Percentiles rank a stretch among this genome's conserved stretches.
Conservation (phyloP, 2,113 vertebrate genomes). For the Trichechus manatus region DNA sequence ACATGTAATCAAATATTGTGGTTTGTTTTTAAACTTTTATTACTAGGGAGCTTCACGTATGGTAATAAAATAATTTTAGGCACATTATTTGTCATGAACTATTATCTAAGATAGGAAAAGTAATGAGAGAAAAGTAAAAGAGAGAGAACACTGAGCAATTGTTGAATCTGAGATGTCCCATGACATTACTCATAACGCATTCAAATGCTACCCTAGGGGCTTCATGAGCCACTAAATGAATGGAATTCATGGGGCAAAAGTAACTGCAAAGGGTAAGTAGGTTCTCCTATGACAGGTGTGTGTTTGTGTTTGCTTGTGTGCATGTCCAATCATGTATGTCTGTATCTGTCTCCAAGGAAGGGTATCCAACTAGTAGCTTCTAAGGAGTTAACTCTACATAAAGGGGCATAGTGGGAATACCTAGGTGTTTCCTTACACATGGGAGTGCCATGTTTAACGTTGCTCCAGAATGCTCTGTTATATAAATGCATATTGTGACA, state of each 20-base stretch:
- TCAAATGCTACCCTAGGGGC: not conserved
- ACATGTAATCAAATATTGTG: slow-evolving; percentile 17
- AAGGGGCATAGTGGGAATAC: too few species aligned
- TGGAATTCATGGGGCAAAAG: slow-evolving; percentile 32
- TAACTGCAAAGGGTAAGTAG: not conserved
- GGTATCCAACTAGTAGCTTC: not conserved
- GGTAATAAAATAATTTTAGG: not conserved
- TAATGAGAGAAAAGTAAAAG: not conserved
- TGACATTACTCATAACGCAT: not conserved
- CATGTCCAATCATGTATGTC: not conserved
- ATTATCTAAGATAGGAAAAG: not conserved
- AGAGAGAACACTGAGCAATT: not conserved
- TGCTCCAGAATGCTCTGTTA: not conserved
- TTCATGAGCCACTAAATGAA: not conserved
- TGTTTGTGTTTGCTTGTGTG: accelerated
- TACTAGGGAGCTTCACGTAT: not conserved
- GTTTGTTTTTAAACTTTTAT: slow-evolving; percentile 44
- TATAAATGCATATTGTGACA: not conserved
- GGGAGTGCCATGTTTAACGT: not conserved
- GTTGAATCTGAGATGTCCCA: not conserved
- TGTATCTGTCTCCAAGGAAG: not conserved
- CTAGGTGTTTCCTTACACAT: not conserved
- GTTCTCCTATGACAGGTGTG: not conserved
- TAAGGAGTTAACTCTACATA: not conserved
- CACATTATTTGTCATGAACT: not conserved